Evolutionary conservation across 1,140 invertebrate species (phyloP), one percentile per base, ranked within the genome.

Genomic region (Uloborus diversus): DNA sequence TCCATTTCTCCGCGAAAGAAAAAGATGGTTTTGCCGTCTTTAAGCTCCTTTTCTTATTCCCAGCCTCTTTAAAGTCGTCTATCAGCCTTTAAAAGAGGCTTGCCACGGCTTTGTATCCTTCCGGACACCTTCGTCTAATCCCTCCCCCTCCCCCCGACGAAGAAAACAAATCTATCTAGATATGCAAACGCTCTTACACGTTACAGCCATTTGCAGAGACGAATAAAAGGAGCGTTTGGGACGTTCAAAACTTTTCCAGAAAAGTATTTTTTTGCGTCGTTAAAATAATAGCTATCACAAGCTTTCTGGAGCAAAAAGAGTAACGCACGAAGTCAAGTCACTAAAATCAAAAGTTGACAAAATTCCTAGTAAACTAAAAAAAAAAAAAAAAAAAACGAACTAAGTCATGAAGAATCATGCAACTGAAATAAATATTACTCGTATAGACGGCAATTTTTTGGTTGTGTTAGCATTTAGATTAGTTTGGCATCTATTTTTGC

Each of bases 131-230:
- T n/a, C n/a, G n/a, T n/a, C n/a, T n/a, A n/a, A n/a, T n/a, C 28
- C n/a, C 32, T 47, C 56, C 25, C n/a, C 25, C 28, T 42, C 17
- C 27, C 64, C 49, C 66, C 7, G 14, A 17, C 5, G 14, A 28
- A 25, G 64, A 25, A 49, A 49, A 28, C 35, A 49, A 23, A 66
- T 66, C 64, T 49, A 25, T 47, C 20, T 47, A 23, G 64, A 66
- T 66, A 66, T 66, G 64, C 64, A 66, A 66, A 66, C 64, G 64
- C 23, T 35, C 64, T 66, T 64, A 66, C 64, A 66, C 37, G 64
- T 66, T 66, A 20, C 35, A 35, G n/a, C 37, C 37, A 66, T 66
- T 66, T 66, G 23, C 49, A 20, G 49, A 53, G 49, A 53, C 17
- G 17, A 20, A 53, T 7, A n/a, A 53, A 53, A 14, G 49, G 17